Conservation (phyloP, 2,113 vertebrate genomes). For the Corythaeola cristata region DNA sequence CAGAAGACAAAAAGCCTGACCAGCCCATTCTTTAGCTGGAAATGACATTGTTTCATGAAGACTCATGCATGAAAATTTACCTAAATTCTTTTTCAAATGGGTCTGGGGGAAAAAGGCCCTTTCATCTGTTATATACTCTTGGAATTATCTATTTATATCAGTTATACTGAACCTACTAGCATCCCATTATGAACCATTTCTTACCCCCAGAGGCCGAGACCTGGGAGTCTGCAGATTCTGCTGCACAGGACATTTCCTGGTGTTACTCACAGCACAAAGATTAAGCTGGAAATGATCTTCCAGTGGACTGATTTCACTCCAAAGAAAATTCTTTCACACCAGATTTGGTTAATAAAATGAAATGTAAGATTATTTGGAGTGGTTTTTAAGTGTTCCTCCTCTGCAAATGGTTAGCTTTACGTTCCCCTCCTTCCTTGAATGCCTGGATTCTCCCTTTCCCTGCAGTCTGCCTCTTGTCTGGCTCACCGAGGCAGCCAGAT, state of each 20-base stretch:
- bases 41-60: not conserved
- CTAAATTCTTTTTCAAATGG: not conserved
- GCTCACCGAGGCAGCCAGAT: slow-evolving; percentile 61
- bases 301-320: not conserved
- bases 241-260: not conserved
- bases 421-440: not conserved
- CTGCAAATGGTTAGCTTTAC: not conserved
- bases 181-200: not conserved
- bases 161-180: not conserved
- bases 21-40: not conserved
- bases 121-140: not conserved
- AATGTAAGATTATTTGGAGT: not conserved
- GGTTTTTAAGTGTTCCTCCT: not conserved
- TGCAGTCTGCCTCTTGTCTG: slow-evolving; percentile 33
- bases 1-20: not conserved
- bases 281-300: not conserved
- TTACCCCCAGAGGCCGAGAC: not conserved
- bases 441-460: slow-evolving; percentile 17
- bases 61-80: not conserved
- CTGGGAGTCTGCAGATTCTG: not conserved
- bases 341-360: not conserved
- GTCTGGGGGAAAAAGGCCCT: not conserved
- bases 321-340: not conserved
- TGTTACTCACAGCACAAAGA: not conserved
- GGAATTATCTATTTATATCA: not conserved